These are phyloP conservation scores for Neoscelio sp. DNA, from an alignment of 2,888 invertebrate species.

Conservation along the genomic window DNA sequence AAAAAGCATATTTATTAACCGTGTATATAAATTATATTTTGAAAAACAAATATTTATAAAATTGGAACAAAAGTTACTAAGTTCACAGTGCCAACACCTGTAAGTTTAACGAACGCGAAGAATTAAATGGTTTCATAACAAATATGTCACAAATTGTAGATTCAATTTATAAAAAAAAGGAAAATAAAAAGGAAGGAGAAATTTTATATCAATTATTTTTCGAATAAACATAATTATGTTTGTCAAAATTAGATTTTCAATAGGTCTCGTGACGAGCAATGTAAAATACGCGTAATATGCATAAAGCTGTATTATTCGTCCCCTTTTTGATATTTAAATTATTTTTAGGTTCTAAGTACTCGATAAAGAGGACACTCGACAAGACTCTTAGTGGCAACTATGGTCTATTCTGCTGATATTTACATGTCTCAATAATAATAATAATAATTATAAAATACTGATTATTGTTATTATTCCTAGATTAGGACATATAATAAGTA, in stretches of 20 bases:
- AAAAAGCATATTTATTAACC: constrained; percentile 15
- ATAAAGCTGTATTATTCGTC: constrained; percentile 3
- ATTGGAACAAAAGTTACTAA: constrained; percentile 41
- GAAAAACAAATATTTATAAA: background rate
- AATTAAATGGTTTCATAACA: constrained; percentile 30
- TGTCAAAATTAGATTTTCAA: constrained; percentile 2
- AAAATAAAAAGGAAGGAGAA: background rate
- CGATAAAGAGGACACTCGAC: constrained; percentile 3
- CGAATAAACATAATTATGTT: constrained; percentile 1
- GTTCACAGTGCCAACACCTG: constrained; percentile 37
- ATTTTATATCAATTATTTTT: constrained; percentile 34
- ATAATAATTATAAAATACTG: constrained; percentile 39
- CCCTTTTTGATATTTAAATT: constrained; percentile 29
- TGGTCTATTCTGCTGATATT: constrained; percentile 45
- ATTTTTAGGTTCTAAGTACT: constrained; percentile 16
- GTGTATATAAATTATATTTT: constrained; percentile 14
- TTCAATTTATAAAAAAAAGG: constrained; percentile 16
- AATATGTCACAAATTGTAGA: constrained; percentile 28
- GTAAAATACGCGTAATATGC: constrained; percentile 15
- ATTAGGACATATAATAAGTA: constrained; percentile 44
- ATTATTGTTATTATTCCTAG: constrained; percentile 57
- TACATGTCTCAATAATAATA: constrained; percentile 53
- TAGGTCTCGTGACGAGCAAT: constrained; percentile 12
- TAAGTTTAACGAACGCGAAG: constrained; percentile 26
- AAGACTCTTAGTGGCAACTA: constrained; percentile 37